A percentile compares a stretch with the other conserved stretches of the same genome.
phyloP scores from a whole-genome alignment of 2,888 invertebrate species.

The Coronaproctus castanopsis region DNA sequence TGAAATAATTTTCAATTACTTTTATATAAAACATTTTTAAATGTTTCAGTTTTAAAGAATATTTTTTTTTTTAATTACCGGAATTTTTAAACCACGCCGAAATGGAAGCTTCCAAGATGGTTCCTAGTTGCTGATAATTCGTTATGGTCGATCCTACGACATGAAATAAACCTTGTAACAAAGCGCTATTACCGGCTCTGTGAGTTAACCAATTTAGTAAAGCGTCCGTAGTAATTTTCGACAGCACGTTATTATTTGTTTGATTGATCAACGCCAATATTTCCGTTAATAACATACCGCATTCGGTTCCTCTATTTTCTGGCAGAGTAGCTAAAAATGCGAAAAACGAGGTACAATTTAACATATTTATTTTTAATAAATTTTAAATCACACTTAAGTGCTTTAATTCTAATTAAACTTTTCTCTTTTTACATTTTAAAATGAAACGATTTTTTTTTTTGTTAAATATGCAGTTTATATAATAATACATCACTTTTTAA shows the following conservation, averaged over 20 bases:
- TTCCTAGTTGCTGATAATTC: constrained; percentile 30
- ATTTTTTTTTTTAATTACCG: too few species aligned
- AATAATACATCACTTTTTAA: too few species aligned
- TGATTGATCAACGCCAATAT: constrained; percentile 29
- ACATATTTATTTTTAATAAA: too few species aligned
- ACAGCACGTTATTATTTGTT: constrained; percentile 26
- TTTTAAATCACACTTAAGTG: too few species aligned
- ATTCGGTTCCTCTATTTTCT: constrained; percentile 29
- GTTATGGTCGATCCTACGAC: constrained; percentile 29
- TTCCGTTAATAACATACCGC: constrained; percentile 32
- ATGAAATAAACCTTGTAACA: constrained; percentile 30
- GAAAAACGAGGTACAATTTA: not conserved
- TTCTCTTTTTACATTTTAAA: too few species aligned
- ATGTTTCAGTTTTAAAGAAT: too few species aligned
- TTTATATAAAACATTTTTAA: too few species aligned
- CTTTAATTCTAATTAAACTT: too few species aligned
- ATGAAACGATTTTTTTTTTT: too few species aligned
- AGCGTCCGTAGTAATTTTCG: constrained; percentile 24
- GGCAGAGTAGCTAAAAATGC: constrained; percentile 21
- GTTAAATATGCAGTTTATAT: too few species aligned
- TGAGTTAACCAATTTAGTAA: constrained; percentile 30
- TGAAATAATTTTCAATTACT: too few species aligned
- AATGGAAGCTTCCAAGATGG: constrained; percentile 33
- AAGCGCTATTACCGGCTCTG: constrained; percentile 30
- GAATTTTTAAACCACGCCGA: constrained; percentile 30